phyloP scores from a whole-genome alignment of 2,113 vertebrate genomes.

The Chlorocebus sabaeus region DNA sequence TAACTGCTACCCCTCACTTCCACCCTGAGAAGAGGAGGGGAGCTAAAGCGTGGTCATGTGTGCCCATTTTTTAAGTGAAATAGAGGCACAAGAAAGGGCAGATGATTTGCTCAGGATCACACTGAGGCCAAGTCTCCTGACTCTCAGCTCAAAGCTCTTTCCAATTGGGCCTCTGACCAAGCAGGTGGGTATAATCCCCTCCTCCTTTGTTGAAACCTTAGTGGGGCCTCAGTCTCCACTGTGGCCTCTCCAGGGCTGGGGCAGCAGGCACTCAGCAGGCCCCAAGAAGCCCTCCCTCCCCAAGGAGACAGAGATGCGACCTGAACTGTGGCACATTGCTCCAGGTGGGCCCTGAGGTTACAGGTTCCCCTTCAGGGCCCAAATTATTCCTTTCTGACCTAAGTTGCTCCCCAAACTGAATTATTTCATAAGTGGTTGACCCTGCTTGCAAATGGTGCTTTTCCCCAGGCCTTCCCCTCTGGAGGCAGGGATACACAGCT shows the following conservation, averaged over 20 bases:
- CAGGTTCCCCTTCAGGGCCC: background rate
- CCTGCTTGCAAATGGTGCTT: background rate
- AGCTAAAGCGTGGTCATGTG: background rate
- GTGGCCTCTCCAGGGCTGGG: background rate
- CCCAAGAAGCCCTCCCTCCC: background rate
- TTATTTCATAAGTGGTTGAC: background rate
- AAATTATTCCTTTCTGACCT: background rate
- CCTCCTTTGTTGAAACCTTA: too few relatives aligned
- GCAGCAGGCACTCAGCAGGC: background rate
- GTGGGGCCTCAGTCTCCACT: background rate
- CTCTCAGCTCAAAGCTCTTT: background rate
- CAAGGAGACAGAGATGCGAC: background rate
- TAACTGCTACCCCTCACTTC: background rate
- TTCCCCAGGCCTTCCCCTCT: background rate
- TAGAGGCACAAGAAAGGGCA: background rate
- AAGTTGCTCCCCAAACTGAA: background rate
- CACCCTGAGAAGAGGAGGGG: background rate
- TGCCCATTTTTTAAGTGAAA: background rate
- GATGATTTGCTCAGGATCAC: background rate
- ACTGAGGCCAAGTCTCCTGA: background rate
- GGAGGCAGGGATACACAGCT: background rate
- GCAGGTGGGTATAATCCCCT: background rate
- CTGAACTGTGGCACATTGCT: background rate
- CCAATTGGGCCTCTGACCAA: background rate
- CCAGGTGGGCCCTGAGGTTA: background rate